Evolutionary conservation across 2,888 invertebrate species (phyloP), one percentile per base, ranked within the genome.

Genomic region (Synergus laeviventris): DNA sequence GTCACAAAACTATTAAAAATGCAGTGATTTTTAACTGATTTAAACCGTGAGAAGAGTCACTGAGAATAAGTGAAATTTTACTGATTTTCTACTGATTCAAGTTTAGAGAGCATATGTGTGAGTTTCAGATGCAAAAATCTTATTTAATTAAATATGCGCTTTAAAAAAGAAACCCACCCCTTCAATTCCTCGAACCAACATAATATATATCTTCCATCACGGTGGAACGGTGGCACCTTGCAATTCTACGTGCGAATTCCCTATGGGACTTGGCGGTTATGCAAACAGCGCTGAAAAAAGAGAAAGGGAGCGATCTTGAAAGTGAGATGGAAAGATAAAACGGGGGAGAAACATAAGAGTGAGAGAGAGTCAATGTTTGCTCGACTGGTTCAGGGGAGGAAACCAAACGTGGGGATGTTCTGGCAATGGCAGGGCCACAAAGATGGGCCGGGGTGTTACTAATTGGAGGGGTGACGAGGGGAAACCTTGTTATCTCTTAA

Each of bases 401-500:
- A 81, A 79, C 74, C 77, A 73, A 83, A 79, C 78, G 78, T 79
- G 79, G 83, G 84, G 81, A 79, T 79, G 82, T 84, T 85, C 84
- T 83, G 85, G 84, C 79, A 74, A 84, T 85, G 86, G 84, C 85
- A 84, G 81, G 78, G 79, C 80, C 80, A 81, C 77, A 81, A 78
- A 82, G 84, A 82, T 81, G 81, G 81, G 79, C 78, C 83, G 84
- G 88, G 88, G 90, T 89, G 90, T 90, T 87, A 89, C 90, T 91
- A 91, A 91, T 91, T 91, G 90, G 89, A 89, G 89, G 90, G 90
- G 90, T 85, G 87, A 84, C 87, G 85, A 87, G 86, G 87, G 87
- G 85, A 88, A 90, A 90, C 88, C 90, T 90, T 90, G 90, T 91
- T 91, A 91, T 91, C 90, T 91, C 90, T 91, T 91, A 91, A 91